Base-by-base conservation (phyloP, 2,113 vertebrate species). In the Daphoenositta chrysoptera region DNA sequence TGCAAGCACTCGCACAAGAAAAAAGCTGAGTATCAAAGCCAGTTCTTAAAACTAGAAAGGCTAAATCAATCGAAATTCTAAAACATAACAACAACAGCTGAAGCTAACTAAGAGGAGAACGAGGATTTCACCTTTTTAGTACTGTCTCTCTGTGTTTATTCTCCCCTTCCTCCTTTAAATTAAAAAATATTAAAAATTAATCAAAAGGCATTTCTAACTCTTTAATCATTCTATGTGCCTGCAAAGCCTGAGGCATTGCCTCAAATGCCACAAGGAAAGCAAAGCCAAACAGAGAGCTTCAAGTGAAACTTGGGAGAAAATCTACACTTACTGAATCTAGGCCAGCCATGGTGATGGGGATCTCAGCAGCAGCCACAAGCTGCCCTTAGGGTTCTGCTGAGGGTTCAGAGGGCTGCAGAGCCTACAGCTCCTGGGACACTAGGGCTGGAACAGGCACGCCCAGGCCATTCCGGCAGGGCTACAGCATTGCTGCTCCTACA, bases 171-270 rank as follows among this genome's bases (percentile, higher is more conserved):
- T 77, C 24, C 6, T 79, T 72, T 82, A 72, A 79, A 94, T 65
- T 65, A 89, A 96, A 93, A 93, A 27, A 39, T 31, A 76, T 58
- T 37, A 76, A 76, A 86, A 76, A 88, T 87, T 80, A 82, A 96
- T 92, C 72, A 87, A 94, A 97, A 95, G 53, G 40, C 66, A 72
- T 69, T 87, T 83, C 58, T 57, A 94, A 76, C 13, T 72, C 83
- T 90, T 96, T 95, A 80, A 70, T 85, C 66, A 83, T 60, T 60
- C 40, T 20, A 69, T 1, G 1, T 33, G 30, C 76, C 61, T 94
- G 66, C 66, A 93, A 85, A 82, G 68, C 42, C 66, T 44, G 75
- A 77, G 63, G 87, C 87, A 70, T 66, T 69, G 58, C 63, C 42
- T 79, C 22, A 84, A 66, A 76, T 31, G 21, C 33, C 48, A 47